A percentile compares a stretch with the other conserved stretches of the same genome.
Conservation (phyloP, 1,140 invertebrate genomes). For the Euwallacea similis region DNA sequence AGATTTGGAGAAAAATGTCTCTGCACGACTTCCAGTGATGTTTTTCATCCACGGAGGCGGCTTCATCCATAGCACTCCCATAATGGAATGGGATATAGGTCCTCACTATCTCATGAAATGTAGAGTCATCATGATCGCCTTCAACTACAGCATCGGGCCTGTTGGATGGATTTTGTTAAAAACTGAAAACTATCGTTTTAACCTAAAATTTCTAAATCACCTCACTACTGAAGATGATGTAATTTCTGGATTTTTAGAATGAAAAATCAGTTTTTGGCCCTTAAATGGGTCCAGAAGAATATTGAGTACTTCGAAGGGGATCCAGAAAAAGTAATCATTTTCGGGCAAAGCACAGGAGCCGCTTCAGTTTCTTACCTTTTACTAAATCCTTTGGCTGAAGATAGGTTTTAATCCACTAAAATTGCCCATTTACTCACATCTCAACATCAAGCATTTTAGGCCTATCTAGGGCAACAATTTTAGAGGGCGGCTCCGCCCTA, state of each 20-base stretch:
- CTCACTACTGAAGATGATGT: slow-evolving; percentile 63
- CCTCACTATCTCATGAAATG: slow-evolving; percentile 66
- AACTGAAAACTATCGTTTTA: slow-evolving; percentile 2
- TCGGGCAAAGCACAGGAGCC: slow-evolving; percentile 70
- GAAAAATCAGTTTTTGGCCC: slow-evolving; percentile 70
- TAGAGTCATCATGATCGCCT: slow-evolving; percentile 57
- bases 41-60: slow-evolving; percentile 60
- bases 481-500: slow-evolving; percentile 38
- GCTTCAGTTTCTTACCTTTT: slow-evolving; percentile 65
- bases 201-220: slow-evolving; percentile 20
- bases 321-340: slow-evolving; percentile 65
- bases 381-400: slow-evolving; percentile 49
- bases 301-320: slow-evolving; percentile 74
- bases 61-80: slow-evolving; percentile 61
- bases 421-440: not conserved
- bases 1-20: slow-evolving; percentile 19
- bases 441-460: slow-evolving; percentile 27
- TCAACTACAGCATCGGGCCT: slow-evolving; percentile 57
- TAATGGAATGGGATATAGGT: slow-evolving; percentile 56
- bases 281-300: slow-evolving; percentile 71
- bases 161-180: slow-evolving; percentile 48
- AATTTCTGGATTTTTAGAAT: slow-evolving; percentile 68
- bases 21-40: slow-evolving; percentile 31
- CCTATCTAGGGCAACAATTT: slow-evolving; percentile 39
- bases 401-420: not conserved